Evolutionary conservation across 2,888 invertebrate species (phyloP), one percentile per base, ranked within the genome.

Genomic region (Pomacea canaliculata): DNA sequence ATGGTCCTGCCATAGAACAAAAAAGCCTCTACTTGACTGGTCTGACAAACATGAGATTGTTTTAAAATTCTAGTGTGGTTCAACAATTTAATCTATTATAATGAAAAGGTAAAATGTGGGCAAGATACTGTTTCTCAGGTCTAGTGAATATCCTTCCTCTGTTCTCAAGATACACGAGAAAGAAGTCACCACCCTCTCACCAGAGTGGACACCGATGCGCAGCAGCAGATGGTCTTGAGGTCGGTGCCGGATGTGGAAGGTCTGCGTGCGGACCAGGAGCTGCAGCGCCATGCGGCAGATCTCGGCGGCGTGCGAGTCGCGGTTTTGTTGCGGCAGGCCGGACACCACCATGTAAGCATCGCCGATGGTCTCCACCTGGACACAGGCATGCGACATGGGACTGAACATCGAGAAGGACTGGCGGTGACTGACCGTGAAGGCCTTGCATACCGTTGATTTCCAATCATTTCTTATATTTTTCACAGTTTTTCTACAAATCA

Each of bases 341-440:
- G 80, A 80, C 27, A 78, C 82, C 4, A 80, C 80, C 82, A 82
- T 82, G 68, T 82, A 82, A n/a, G 82, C 82, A 70, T 82, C 82
- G 8, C 82, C 82, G 18, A 82, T 82, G 3, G 82, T 82, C 48
- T 82, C 82, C n/a, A 82, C 80, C 80, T 79, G 72, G 1, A 18
- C 12, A 19, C 4, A 16, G 9, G 7, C 7, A 46, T 37, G 66
- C 0, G 37, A 37, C 51, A 56, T 56, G 7, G 8, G 1, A 16
- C 7, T 56, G 10, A 13, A 56, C 51, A 56, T 7, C 51, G 51
- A 56, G 1, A 2, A 16, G 12, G 16, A 56, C 51, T 56, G 51
- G 51, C 8, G 51, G 51, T 56, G 51, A 13, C 12, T 56, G 51
- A 2, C 8, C 16, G 8, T 56, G 0, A 56, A 10, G 4, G 51